Conservation (phyloP, 2,797 vertebrate genomes). For the Lutjanus campechanus region DNA sequence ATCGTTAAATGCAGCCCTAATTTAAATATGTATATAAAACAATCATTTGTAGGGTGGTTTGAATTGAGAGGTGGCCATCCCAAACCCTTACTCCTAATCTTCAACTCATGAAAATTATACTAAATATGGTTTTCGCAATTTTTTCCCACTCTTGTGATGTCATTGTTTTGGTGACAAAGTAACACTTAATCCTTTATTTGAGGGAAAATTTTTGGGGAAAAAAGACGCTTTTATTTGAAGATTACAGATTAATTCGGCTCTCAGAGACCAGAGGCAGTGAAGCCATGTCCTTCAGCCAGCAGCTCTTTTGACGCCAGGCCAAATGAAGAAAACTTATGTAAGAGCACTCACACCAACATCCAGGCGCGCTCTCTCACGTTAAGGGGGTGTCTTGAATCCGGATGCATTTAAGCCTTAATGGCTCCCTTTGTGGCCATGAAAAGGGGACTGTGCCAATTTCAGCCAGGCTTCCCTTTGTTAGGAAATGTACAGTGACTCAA, state of each 20-base stretch:
- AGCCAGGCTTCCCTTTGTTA: slow-evolving; percentile 38
- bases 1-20: too few relatives aligned
- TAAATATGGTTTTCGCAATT: too few relatives aligned
- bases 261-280: neutral
- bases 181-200: too few relatives aligned
- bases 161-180: too few relatives aligned
- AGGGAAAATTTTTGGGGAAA: too few relatives aligned
- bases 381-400: slow-evolving; percentile 17
- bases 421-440: slow-evolving; percentile 49
- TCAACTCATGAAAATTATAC: too few relatives aligned
- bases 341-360: slow-evolving; percentile 23
- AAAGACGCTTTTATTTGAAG: too few relatives aligned
- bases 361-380: slow-evolving; percentile 18
- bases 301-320: slow-evolving; percentile 18
- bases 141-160: too few relatives aligned
- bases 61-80: too few relatives aligned
- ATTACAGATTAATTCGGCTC: neutral
- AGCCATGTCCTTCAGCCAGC: neutral
- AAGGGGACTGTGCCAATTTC: slow-evolving; percentile 30
- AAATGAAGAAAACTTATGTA: slow-evolving; percentile 44
- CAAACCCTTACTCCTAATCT: too few relatives aligned
- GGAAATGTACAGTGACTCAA: slow-evolving; percentile 58
- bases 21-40: too few relatives aligned
- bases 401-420: slow-evolving; percentile 52
- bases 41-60: too few relatives aligned